Evolutionary conservation across 2,113 vertebrate genomes (phyloP).

Genomic region (Mustelus asterias): DNA sequence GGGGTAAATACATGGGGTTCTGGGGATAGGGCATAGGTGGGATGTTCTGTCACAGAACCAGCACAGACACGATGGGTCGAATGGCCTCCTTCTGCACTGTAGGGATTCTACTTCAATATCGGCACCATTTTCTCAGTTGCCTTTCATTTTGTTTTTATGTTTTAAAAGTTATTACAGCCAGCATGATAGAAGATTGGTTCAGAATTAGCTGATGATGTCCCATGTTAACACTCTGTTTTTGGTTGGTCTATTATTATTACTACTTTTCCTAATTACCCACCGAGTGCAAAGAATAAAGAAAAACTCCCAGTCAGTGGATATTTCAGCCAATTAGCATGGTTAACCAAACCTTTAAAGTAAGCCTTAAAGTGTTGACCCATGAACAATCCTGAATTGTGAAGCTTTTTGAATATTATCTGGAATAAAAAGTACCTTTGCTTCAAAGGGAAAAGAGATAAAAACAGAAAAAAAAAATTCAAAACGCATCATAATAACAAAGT

Average conservation of each 20-base stretch:
- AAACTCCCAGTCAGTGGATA: not conserved
- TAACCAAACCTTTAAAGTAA: not conserved
- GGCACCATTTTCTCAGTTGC: not conserved
- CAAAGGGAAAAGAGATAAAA: not conserved
- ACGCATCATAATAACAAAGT: not conserved
- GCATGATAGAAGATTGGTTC: not conserved
- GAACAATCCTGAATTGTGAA: not conserved
- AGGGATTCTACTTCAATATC: no score
- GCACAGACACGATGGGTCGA: no score
- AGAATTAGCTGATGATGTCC: not conserved
- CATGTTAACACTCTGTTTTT: not conserved
- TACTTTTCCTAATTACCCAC: not conserved
- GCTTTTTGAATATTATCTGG: not conserved
- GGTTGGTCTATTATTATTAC: not conserved
- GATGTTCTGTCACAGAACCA: no score
- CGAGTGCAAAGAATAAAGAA: not conserved
- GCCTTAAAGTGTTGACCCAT: not conserved
- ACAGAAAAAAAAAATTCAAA: not conserved
- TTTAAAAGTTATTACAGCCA: not conserved
- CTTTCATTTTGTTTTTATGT: not conserved
- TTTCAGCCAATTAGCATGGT: not conserved
- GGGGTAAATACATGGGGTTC: no score
- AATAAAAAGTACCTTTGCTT: not conserved
- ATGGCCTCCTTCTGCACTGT: no score
- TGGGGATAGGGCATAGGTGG: no score